Evolutionary conservation across 1,140 invertebrate species (phyloP).

Genomic region (Glomeris maerens): DNA sequence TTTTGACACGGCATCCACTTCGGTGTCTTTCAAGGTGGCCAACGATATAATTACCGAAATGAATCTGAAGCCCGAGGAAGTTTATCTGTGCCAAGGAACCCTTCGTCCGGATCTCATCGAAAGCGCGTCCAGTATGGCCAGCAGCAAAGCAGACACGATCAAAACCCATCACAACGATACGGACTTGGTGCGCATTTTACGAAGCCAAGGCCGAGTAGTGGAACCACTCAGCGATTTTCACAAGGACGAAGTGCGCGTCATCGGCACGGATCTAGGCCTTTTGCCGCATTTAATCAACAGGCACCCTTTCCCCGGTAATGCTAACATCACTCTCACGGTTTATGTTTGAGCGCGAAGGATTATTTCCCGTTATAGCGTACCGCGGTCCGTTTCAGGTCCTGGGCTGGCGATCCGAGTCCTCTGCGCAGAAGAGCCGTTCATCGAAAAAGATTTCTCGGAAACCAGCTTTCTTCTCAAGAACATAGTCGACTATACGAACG

Average conservation of each 20-base stretch:
- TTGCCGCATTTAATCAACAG: conserved; percentile 72
- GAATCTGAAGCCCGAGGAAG: conserved; percentile 69
- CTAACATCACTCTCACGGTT: too few relatives aligned
- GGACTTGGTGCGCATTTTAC: conserved; percentile 75
- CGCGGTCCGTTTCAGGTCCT: conserved; percentile 29
- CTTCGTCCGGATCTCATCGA: conserved; percentile 95
- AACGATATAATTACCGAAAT: conserved; percentile 43
- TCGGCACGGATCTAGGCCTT: conserved; percentile 77
- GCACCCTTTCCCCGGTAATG: conserved; percentile 95
- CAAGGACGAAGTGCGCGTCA: conserved; percentile 82
- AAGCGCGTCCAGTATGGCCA: conserved; percentile 77
- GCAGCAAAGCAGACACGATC: conserved; percentile 79
- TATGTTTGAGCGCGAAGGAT: background rate
- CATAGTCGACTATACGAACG: conserved; percentile 80
- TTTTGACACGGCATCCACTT: background rate
- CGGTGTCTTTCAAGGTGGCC: conserved; percentile 25
- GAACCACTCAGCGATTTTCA: conserved; percentile 99
- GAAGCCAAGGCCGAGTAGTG: conserved; percentile 73
- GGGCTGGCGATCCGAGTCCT: conserved; percentile 89
- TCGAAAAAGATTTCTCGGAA: conserved; percentile 88
- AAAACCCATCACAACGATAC: conserved; percentile 99
- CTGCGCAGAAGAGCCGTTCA: conserved; percentile 90
- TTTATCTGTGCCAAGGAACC: conserved; percentile 72
- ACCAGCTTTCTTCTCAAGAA: conserved; percentile 81
- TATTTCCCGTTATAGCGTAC: conserved; percentile 3